A percentile compares a stretch with the other conserved stretches of the same genome.
These are phyloP conservation scores for Pollenia labialis DNA, from an alignment of 2,888 invertebrate species.

Conservation along the genomic window DNA sequence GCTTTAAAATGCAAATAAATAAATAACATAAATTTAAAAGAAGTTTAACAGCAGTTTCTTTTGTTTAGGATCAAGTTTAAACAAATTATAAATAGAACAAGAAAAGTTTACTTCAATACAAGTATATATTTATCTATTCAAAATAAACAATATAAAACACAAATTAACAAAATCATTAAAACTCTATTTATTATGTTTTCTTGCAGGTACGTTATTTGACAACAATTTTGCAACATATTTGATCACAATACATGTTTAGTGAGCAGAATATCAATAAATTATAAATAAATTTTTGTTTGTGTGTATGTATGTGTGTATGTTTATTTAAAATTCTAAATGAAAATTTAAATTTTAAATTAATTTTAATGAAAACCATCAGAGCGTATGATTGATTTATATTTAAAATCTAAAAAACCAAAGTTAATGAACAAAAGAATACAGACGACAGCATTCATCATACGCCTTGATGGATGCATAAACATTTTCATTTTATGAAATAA, in stretches of 20 bases:
- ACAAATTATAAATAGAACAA: no score
- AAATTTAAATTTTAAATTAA: not conserved
- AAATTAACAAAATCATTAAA: not conserved
- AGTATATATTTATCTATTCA: no score
- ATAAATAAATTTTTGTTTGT: not conserved
- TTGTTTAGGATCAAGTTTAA: no score
- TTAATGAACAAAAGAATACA: not conserved
- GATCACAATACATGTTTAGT: not conserved
- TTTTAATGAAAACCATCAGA: not conserved
- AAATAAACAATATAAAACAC: no score
- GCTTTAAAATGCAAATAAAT: no score
- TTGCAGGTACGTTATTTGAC: slow-evolving; percentile 11
- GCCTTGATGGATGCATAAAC: not conserved
- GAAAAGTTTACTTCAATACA: no score
- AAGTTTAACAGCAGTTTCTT: no score
- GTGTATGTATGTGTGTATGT: not conserved
- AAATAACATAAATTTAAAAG: no score
- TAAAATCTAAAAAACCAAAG: not conserved
- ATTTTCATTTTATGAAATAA: not conserved
- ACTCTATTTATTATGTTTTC: slow-evolving; percentile 13
- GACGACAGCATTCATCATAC: slow-evolving; percentile 14
- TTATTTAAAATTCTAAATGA: not conserved
- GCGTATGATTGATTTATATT: slow-evolving; percentile 46
- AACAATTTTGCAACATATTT: not conserved
- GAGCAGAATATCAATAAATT: slow-evolving; percentile 23